Percentiles rank a stretch among this genome's conserved stretches.
Conservation (phyloP, 1,140 invertebrate genomes). For the Heliconius himera region DNA sequence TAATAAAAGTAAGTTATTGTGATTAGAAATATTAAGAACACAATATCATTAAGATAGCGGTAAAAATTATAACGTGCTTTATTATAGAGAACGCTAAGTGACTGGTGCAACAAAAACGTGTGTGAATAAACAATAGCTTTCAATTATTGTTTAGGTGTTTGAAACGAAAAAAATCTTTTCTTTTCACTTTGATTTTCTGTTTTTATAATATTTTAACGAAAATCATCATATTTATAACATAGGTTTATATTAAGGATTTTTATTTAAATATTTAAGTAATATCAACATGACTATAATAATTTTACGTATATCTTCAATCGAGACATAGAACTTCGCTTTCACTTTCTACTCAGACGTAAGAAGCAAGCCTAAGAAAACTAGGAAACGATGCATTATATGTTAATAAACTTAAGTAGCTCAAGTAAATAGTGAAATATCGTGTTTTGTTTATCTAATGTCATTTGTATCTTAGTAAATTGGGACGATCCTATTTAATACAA, state of each 20-base stretch:
- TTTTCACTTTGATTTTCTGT: neutral
- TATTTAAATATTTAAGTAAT: neutral
- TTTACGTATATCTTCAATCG: conserved; percentile 13
- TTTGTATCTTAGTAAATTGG: neutral
- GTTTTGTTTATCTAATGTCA: neutral
- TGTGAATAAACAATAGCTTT: conserved; percentile 3
- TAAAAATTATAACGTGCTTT: neutral
- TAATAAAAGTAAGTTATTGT: conserved; percentile 68
- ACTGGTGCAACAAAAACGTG: neutral
- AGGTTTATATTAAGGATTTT: neutral
- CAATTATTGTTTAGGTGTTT: conserved; percentile 1
- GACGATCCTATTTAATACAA: neutral
- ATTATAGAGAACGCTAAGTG: neutral
- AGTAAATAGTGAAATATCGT: neutral
- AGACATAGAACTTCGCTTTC: neutral
- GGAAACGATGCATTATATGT: neutral
- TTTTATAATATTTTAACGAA: neutral
- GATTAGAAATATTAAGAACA: conserved; percentile 11
- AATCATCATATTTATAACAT: neutral
- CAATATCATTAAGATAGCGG: neutral
- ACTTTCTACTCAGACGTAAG: conserved; percentile 1
- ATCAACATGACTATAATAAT: neutral
- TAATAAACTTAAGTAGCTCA: neutral
- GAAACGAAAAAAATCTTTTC: neutral
- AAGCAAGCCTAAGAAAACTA: conserved; percentile 12